Evolutionary conservation across 2,797 vertebrate species (phyloP), one percentile per base, ranked within the genome.

Genomic region (Anisognathus igniventris): DNA sequence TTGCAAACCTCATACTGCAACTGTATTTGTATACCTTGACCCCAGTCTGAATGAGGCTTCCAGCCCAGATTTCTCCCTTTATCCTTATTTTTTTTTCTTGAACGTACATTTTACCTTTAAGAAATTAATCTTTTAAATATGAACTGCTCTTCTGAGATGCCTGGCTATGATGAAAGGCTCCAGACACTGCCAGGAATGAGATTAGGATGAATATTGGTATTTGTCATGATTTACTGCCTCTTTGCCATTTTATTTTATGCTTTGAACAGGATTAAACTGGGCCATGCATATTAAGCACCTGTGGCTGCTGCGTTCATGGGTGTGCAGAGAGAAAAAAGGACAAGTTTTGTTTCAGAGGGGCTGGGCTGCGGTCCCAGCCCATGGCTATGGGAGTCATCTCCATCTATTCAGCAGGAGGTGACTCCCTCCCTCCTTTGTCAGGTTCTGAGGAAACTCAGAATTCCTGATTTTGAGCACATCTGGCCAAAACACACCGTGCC

Each of bases 141-240:
- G 92, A 96, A 96, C 95, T 94, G 92, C 81, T 90, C 87, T 97
- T 96, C 96, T 97, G 93, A 97, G 96, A 97, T 97, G 93, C 95
- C 94, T 96, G 78, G 94, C 95, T 95, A 92, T 97, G 97, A 96
- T 84, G 62, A 88, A 95, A 96, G 96, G 93, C 96, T 97, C 96
- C 96, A 97, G 97, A 96, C 96, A 93, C 78, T 89, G 68, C 93
- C 93, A 81, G 71, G 94, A 98, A 98, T 97, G 94, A 97, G 95
- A 98, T 97, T 98, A 97, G 27, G 27, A 64, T 91, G 95, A 97
- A 86, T 93, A 93, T 94, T 88, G 93, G 67, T 93, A 96, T 98
- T 97, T 96, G 88, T 95, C 97, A 97, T 95, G 67, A 95, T 97
- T 95, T 82, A 92, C 91, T 97, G 90, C 91, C 82, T 95, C 92